Percentiles rank a stretch among this genome's conserved stretches.
Conservation (phyloP, 2,888 invertebrate genomes). For the Aricia artaxerxes region DNA sequence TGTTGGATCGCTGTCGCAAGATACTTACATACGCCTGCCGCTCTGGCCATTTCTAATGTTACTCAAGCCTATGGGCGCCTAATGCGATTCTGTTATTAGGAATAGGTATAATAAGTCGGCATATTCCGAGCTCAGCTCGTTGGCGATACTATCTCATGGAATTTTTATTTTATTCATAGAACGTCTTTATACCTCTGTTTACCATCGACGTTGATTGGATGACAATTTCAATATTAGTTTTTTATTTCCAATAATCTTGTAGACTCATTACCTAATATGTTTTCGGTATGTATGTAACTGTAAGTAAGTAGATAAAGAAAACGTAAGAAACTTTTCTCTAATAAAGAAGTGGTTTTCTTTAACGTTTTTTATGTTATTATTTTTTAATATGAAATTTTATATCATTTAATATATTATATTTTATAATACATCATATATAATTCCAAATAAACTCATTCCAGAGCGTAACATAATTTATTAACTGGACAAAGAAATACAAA, state of each 20-base stretch:
- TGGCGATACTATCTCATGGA: conserved; percentile 70
- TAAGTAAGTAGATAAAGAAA: background rate
- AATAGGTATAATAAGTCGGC: conserved; percentile 71
- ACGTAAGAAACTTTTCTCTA: no score
- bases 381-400: no score
- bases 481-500: background rate
- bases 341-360: no score
- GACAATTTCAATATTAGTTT: conserved; percentile 29
- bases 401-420: no score
- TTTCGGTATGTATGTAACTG: background rate
- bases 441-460: no score
- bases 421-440: no score
- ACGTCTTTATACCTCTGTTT: conserved; percentile 76
- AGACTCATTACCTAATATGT: background rate
- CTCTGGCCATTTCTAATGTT: background rate
- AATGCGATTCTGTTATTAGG: conserved; percentile 75
- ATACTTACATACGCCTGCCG: no score
- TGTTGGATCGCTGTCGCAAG: no score
- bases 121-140: conserved; percentile 71
- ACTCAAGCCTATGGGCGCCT: conserved; percentile 50
- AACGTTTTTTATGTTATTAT: no score
- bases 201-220: conserved; percentile 48
- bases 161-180: conserved; percentile 81
- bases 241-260: conserved; percentile 19
- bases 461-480: no score